phyloP scores from a whole-genome alignment of 2,113 vertebrate species.

The Cyprinodon variegatus region DNA sequence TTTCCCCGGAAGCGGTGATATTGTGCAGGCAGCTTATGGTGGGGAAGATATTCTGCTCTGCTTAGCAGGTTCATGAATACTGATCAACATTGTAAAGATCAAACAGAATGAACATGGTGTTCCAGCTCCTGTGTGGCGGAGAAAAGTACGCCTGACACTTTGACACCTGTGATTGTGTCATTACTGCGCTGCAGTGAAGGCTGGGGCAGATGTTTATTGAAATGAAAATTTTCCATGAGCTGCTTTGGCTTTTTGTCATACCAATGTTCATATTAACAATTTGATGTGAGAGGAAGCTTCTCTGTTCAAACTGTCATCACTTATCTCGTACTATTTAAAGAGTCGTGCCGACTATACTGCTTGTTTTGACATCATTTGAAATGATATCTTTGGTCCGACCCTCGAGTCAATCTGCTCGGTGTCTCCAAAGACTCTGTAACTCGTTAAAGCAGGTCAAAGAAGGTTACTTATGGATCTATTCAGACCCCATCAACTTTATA shows the following conservation, averaged over 20 bases:
- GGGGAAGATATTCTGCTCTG: conserved; percentile 69
- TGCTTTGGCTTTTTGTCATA: conserved; percentile 45
- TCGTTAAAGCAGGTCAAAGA: too few relatives aligned
- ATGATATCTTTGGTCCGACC: conserved; percentile 32
- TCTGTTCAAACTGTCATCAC: conserved; percentile 46
- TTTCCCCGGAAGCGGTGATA: conserved; percentile 66
- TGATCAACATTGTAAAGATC: conserved; percentile 72
- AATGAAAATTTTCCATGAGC: conserved; percentile 42
- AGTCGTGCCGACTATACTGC: conserved; percentile 16
- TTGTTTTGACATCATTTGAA: conserved; percentile 22
- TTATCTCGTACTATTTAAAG: conserved; percentile 32
- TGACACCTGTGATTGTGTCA: conserved; percentile 59
- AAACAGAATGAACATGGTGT: conserved; percentile 60
- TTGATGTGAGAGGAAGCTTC: conserved; percentile 37
- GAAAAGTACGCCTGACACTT: conserved; percentile 45
- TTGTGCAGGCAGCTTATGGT: conserved; percentile 64
- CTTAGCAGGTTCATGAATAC: conserved; percentile 75
- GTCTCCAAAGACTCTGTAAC: background rate
- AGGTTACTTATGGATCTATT: too few relatives aligned
- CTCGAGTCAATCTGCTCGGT: conserved; percentile 25
- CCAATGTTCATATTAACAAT: conserved; percentile 35
- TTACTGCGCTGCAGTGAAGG: conserved; percentile 31
- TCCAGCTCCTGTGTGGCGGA: conserved; percentile 34
- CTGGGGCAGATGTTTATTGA: conserved; percentile 56
- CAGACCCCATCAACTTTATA: too few relatives aligned